Conservation (phyloP, 2,113 vertebrate species). For the Hoplias malabaricus region DNA sequence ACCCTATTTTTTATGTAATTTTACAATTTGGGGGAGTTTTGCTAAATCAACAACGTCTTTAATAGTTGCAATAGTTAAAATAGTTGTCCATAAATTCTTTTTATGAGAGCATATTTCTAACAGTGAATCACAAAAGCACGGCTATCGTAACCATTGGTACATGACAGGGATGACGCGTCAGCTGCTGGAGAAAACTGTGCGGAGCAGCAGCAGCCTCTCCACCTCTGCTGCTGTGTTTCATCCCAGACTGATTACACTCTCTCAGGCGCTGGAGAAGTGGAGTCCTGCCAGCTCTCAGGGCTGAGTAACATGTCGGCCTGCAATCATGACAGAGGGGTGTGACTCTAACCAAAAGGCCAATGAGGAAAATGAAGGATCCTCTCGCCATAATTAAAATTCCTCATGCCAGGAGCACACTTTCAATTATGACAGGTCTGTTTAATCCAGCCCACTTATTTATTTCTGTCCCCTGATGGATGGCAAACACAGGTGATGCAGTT, state of each 20-base stretch:
- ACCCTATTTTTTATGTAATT: not conserved
- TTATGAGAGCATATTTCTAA: not conserved
- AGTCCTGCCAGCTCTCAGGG: conserved; percentile 51
- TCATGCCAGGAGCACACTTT: conserved; percentile 50
- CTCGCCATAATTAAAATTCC: conserved; percentile 58
- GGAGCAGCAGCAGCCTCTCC: not conserved
- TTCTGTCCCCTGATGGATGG: conserved; percentile 49
- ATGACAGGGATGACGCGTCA: not conserved
- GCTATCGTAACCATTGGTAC: not conserved
- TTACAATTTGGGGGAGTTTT: not conserved
- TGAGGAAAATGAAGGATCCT: conserved; percentile 51
- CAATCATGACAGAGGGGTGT: conserved; percentile 43
- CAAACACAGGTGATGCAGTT: not conserved
- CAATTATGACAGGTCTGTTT: conserved; percentile 52
- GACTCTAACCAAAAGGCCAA: conserved; percentile 44
- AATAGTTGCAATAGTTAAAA: too few species aligned
- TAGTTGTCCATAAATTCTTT: too few species aligned
- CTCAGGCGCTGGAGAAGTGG: conserved; percentile 50
- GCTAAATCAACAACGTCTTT: not conserved
- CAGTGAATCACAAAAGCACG: not conserved
- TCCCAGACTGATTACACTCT: conserved; percentile 25
- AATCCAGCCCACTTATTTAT: conserved; percentile 54
- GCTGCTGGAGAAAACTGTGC: not conserved
- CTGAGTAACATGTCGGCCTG: conserved; percentile 46
- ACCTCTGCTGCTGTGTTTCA: conserved; percentile 5